A percentile compares a stretch with the other conserved stretches of the same genome.
phyloP scores from a whole-genome alignment of 2,888 invertebrate species.

The Heteromurus nitidus region DNA sequence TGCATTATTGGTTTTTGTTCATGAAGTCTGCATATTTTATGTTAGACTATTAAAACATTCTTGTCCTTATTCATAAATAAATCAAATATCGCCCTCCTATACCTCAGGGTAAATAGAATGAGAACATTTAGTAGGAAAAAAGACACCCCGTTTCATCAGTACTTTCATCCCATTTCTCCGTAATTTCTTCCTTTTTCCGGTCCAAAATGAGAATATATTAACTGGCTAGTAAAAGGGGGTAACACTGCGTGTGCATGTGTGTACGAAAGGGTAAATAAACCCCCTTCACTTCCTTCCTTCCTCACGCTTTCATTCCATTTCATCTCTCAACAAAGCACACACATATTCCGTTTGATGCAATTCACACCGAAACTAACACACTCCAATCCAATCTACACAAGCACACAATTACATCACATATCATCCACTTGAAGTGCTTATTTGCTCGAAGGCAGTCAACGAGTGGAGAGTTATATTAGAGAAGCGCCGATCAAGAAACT shows the following conservation, averaged over 20 bases:
- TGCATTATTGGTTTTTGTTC: too few species aligned
- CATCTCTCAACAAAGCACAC: neutral
- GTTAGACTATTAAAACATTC: too few species aligned
- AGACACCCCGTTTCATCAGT: slow-evolving; percentile 14
- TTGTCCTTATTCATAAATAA: too few species aligned
- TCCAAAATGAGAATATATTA: neutral
- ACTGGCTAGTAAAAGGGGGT: neutral
- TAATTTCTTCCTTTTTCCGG: slow-evolving; percentile 20
- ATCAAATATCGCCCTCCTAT: too few species aligned
- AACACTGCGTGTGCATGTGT: neutral
- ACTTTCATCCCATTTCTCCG: slow-evolving; percentile 24
- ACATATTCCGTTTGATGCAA: too few species aligned
- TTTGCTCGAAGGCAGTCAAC: neutral
- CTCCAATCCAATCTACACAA: slow-evolving; percentile 36
- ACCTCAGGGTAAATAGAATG: too few species aligned
- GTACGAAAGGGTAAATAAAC: slow-evolving; percentile 4
- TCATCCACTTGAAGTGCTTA: slow-evolving; percentile 42
- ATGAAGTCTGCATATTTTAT: too few species aligned
- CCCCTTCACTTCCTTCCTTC: slow-evolving; percentile 10
- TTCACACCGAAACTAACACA: slow-evolving; percentile 33
- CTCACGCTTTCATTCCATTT: slow-evolving; percentile 14
- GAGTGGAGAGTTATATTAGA: neutral
- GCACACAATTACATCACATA: slow-evolving; percentile 46
- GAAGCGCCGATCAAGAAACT: neutral
- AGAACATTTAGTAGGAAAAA: too few species aligned